These are phyloP conservation scores for Morpho achilles DNA, from an alignment of 2,888 invertebrate species.

Conservation along the genomic window DNA sequence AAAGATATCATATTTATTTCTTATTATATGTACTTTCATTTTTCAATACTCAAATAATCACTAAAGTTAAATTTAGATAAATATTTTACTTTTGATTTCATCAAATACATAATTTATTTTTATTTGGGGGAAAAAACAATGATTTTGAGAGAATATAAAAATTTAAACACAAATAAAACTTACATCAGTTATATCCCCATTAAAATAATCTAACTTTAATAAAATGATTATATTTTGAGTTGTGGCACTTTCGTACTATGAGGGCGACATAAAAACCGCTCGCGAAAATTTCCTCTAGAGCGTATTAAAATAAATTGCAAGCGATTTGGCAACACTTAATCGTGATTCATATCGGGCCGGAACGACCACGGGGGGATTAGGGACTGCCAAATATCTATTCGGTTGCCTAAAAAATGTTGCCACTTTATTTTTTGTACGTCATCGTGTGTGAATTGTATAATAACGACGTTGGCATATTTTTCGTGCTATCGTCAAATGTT, in stretches of 20 bases:
- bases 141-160: too few species aligned
- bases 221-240: constrained; percentile 2
- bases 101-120: not conserved
- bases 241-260: constrained; percentile 9
- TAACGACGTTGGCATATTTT: constrained; percentile 15
- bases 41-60: too few species aligned
- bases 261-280: constrained; percentile 64
- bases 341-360: constrained; percentile 74
- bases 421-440: constrained; percentile 22
- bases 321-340: constrained; percentile 79
- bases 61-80: too few species aligned
- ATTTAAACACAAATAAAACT: too few species aligned
- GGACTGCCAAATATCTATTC: constrained; percentile 65
- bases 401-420: constrained; percentile 39
- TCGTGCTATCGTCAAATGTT: constrained; percentile 9
- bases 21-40: too few species aligned
- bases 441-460: constrained; percentile 15
- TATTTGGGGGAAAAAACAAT: not conserved
- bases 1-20: too few species aligned
- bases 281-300: constrained; percentile 71
- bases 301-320: constrained; percentile 78
- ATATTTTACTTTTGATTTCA: too few species aligned
- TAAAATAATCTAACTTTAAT: not conserved
- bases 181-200: too few species aligned
- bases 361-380: constrained; percentile 65